Evolutionary conservation across 2,888 invertebrate genomes (phyloP), one percentile per base, ranked within the genome.

Genomic region (Eumacrocentrus americanus): DNA sequence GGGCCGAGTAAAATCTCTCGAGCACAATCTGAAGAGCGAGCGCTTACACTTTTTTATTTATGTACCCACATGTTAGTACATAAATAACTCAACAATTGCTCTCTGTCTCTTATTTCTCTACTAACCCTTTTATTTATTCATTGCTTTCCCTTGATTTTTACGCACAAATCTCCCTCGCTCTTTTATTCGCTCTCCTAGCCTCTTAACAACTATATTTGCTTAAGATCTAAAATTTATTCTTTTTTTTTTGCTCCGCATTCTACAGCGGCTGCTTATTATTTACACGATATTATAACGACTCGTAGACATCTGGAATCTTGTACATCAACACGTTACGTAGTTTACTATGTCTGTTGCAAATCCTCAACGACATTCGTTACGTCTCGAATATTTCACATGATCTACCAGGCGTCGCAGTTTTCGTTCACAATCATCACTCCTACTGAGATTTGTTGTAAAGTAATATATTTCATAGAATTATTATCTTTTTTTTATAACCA

Each of bases 301-400:
- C 60, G 60, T 60, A 60, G 62, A 63, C 38, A 34, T 60, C 38
- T 12, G 37, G 20, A 53, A 48, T 54, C 44, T 63, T 63, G 22
- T 53, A 56, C n/a, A n/a, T 52, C 56, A 60, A 56, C 47, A 55
- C 34, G 40, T 38, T 20, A 29, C 22, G 47, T 48, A 40, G 55
- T 25, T 40, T 29, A 38, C 46, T 40, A 20, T 6, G n/a, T 34
- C 22, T 52, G 40, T 25, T 22, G 40, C 3, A 3, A 25, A 47
- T 50, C 6, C 12, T 29, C 46, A 18, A 47, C 52, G 52, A 37
- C 9, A 3, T 22, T 29, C 16, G 29, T 11, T 55, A 22, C n/a
- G 34, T 37, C 9, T 35, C 9, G 35, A 53, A 47, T 35, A 46
- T 23, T 37, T 12, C 9, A 42, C 38, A 16, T 29, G 12, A 22